Evolutionary conservation across 1,140 invertebrate species (phyloP), one percentile per base, ranked within the genome.

Genomic region (Caenorhabditis remanei): DNA sequence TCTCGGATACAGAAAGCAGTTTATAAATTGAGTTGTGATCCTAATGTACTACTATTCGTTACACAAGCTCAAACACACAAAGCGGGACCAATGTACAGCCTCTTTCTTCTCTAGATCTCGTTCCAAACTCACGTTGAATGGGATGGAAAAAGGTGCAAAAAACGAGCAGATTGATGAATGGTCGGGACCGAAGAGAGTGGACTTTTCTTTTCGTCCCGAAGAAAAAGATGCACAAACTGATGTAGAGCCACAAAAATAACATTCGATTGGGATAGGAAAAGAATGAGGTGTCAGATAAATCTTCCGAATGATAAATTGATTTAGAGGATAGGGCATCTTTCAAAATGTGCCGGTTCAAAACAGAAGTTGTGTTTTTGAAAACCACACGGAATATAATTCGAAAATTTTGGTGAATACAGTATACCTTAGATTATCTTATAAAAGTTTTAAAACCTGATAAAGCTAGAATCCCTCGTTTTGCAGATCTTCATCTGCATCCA

Each of bases 11-110:
- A 79, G n/a, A 79, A 50, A 79, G 46, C 46, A 79, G 21, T 79
- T 79, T 79, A 24, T 79, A 50, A 79, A 79, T 79, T 50, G 71
- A 41, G 46, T 79, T 50, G 71, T 32, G n/a, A 79, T 63, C 24
- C 61, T 21, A 58, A 58, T 71, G 67, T 43, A 21, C 71, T 50
- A 79, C 46, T 14, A 79, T 79, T 53, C 46, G 43, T 79, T 79
- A 79, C 71, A 79, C 71, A 53, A n/a, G n/a, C 43, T 32, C 14
- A n/a, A 40, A 32, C 61, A 63, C 61, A 71, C 3, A 61, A 7
- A 19, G 5, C 4, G 71, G 40, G 71, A 79, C 71, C 71, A 50
- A 50, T 50, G 71, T 50, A 71, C 65, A 71, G 16, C 46, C 8
- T 41, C 46, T 79, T 19, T 79, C 41, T 53, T 79, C 46, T 79